Percentiles rank a stretch among this genome's conserved stretches.
Evolutionary conservation across 2,113 vertebrate species (phyloP).

Genomic region (Phalacrocorax pelagicus): DNA sequence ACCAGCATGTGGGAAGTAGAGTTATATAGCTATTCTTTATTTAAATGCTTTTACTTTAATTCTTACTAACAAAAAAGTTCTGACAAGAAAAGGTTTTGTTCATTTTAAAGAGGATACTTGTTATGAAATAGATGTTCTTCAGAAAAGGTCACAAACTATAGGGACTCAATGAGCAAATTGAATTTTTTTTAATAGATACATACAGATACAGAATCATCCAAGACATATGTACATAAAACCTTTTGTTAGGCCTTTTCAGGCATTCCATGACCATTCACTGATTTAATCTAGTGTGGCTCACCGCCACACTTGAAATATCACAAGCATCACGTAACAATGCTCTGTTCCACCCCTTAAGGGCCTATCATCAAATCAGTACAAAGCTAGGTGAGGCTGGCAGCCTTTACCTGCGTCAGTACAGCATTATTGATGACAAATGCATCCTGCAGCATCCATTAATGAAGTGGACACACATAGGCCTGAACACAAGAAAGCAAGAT

Average conservation of each 20-base stretch:
- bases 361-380: neutral
- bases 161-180: neutral
- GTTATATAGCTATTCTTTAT: neutral
- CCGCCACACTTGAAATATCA: neutral
- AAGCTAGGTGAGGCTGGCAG: neutral
- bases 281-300: neutral
- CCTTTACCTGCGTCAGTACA: neutral
- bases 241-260: neutral
- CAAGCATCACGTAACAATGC: neutral
- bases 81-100: neutral
- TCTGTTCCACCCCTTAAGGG: neutral
- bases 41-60: neutral
- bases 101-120: neutral
- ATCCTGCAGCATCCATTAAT: neutral
- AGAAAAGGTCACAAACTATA: neutral
- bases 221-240: neutral
- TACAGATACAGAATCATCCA: neutral
- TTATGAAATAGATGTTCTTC: neutral
- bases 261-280: neutral
- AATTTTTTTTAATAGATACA: neutral
- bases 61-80: neutral
- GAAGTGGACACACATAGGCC: rapidly evolving
- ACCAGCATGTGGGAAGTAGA: neutral
- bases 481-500: neutral
- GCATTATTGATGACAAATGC: neutral